phyloP scores from a whole-genome alignment of 2,888 invertebrate genomes.

The Sycophila texana region DNA sequence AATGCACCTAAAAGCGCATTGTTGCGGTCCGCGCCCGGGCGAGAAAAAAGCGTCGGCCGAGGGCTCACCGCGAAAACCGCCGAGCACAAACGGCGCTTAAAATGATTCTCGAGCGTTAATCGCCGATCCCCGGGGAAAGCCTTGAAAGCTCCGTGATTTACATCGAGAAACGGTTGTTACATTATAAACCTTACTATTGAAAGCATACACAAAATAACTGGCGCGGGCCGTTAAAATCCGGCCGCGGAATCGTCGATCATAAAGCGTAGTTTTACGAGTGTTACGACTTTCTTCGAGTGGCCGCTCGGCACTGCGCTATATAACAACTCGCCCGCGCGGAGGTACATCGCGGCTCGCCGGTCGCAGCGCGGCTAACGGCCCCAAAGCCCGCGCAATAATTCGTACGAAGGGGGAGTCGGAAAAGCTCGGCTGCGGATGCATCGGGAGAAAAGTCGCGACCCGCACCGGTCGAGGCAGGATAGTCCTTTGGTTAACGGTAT shows the following conservation, averaged over 20 bases:
- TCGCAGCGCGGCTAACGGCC: neutral
- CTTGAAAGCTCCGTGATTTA: constrained; percentile 23
- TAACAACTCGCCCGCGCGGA: neutral
- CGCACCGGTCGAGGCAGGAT: neutral
- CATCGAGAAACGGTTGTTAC: constrained; percentile 26
- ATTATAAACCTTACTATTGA: constrained; percentile 28
- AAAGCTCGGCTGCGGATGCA: too few species aligned
- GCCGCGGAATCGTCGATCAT: constrained; percentile 23
- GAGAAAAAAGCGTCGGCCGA: too few species aligned
- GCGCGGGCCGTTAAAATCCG: constrained; percentile 29
- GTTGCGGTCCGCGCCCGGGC: too few species aligned
- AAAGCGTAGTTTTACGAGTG: constrained; percentile 29
- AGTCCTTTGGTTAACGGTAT: constrained; percentile 14
- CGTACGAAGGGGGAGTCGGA: neutral
- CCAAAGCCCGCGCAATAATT: neutral
- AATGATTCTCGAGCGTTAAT: constrained; percentile 35
- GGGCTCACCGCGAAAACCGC: constrained; percentile 1
- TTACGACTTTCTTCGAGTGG: constrained; percentile 25
- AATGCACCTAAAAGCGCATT: too few species aligned
- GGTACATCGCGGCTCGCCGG: neutral
- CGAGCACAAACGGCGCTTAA: neutral
- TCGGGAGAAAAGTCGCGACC: neutral
- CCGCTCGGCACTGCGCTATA: neutral
- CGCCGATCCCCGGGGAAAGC: constrained; percentile 13
- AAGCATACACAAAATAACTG: constrained; percentile 19